Percentiles rank a stretch among this genome's conserved stretches.
phyloP scores from a whole-genome alignment of 2,797 vertebrate species.

The Adelosebastes latens region DNA sequence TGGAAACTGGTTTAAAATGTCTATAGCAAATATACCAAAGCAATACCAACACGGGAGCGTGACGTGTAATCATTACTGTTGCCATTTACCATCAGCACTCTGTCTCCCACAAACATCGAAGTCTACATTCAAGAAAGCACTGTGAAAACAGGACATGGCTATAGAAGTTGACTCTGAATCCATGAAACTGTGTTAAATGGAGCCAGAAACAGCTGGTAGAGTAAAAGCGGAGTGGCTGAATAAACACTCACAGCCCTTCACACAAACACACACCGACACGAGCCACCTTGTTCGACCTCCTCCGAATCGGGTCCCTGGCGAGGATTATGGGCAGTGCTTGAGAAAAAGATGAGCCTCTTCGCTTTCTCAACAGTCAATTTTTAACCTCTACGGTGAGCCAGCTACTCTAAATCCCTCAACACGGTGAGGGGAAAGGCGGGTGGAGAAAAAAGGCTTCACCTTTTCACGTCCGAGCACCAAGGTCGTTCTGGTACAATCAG shows the following conservation, averaged over 20 bases:
- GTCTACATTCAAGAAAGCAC: background rate
- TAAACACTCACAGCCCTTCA: background rate
- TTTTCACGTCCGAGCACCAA: constrained; percentile 68
- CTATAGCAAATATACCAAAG: background rate
- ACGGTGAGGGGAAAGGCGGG: background rate
- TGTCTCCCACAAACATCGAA: background rate
- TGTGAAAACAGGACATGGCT: background rate
- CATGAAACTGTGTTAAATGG: background rate
- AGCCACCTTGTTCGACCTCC: constrained; percentile 37
- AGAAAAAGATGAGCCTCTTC: constrained; percentile 61
- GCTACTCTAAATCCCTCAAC: constrained; percentile 60
- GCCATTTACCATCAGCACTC: background rate
- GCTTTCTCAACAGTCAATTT: constrained; percentile 70
- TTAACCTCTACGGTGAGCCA: constrained; percentile 51
- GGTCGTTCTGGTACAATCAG: constrained; percentile 62
- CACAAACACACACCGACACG: constrained; percentile 1
- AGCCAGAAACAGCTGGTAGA: background rate
- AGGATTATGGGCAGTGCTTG: constrained; percentile 64
- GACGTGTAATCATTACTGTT: constrained; percentile 5
- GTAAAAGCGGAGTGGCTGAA: background rate
- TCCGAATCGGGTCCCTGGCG: constrained; percentile 53
- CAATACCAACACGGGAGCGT: background rate
- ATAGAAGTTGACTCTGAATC: constrained; percentile 7
- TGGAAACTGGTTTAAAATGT: background rate
- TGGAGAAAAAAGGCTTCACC: constrained; percentile 56